phyloP scores from a whole-genome alignment of 2,113 vertebrate genomes.

The Myotis brandtii region DNA sequence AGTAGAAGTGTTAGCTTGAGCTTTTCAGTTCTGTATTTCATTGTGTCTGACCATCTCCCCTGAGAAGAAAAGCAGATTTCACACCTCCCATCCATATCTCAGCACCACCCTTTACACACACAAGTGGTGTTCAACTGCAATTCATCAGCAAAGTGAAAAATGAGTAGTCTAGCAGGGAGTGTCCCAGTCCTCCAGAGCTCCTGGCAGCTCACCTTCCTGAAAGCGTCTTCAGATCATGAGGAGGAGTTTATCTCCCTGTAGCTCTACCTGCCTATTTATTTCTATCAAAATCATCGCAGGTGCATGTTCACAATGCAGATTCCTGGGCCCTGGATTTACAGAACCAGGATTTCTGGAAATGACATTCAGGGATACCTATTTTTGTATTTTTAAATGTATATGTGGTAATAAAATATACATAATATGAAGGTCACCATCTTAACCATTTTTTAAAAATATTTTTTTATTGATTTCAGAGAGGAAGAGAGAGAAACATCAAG shows the following conservation, averaged over 20 bases:
- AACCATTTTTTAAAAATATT: too few relatives aligned
- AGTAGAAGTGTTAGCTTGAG: background rate
- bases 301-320: background rate
- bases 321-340: background rate
- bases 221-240: background rate
- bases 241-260: background rate
- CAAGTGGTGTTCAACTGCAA: background rate
- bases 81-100: background rate
- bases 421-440: background rate
- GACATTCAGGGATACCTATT: background rate
- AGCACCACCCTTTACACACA: background rate
- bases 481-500: too few relatives aligned
- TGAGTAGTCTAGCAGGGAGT: background rate
- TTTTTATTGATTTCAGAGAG: too few relatives aligned
- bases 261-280: background rate
- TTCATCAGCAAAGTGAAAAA: background rate
- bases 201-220: accelerated
- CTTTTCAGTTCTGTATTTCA: background rate
- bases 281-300: background rate
- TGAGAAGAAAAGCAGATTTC: background rate
- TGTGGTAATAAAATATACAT: background rate
- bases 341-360: background rate
- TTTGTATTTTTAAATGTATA: background rate
- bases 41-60: background rate
- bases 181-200: background rate